A percentile compares a stretch with the other conserved stretches of the same genome.
These are phyloP conservation scores for Hippopotamus amphibius DNA, from an alignment of 2,113 vertebrate genomes.

Conservation along the genomic window DNA sequence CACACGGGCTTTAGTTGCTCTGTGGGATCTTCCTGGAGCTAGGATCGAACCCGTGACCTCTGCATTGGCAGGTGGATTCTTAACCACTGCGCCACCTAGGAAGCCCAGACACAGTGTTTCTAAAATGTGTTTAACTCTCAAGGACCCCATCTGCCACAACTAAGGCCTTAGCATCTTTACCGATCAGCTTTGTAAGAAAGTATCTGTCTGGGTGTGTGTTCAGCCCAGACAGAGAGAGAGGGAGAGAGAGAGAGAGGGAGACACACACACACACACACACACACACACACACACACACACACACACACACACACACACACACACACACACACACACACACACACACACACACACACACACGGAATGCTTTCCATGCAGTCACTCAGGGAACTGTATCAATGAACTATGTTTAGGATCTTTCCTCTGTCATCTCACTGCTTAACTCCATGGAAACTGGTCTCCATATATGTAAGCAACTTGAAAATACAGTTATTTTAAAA, in stretches of 20 bases:
- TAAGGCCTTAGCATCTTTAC: neutral
- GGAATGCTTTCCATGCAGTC: neutral
- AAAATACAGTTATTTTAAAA: slow-evolving; percentile 27
- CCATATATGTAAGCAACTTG: neutral
- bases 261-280: too few species aligned
- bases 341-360: neutral
- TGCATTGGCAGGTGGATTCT: too few species aligned
- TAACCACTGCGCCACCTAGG: too few species aligned
- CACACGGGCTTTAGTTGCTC: too few species aligned
- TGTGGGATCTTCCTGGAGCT: too few species aligned
- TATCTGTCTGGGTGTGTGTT: neutral
- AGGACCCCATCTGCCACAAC: neutral
- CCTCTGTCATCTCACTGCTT: neutral
- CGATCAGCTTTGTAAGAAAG: neutral
- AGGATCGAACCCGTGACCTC: too few species aligned
- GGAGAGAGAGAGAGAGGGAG: too few species aligned
- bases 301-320: too few species aligned
- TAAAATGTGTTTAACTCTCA: neutral
- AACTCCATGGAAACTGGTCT: neutral
- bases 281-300: too few species aligned
- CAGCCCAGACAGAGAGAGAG: neutral
- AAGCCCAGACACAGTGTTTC: neutral
- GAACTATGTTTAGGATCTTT: neutral
- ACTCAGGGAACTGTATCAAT: neutral
- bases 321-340: too few species aligned